Evolutionary conservation across 2,113 vertebrate genomes (phyloP).

Genomic region (Barnardius zonarius): DNA sequence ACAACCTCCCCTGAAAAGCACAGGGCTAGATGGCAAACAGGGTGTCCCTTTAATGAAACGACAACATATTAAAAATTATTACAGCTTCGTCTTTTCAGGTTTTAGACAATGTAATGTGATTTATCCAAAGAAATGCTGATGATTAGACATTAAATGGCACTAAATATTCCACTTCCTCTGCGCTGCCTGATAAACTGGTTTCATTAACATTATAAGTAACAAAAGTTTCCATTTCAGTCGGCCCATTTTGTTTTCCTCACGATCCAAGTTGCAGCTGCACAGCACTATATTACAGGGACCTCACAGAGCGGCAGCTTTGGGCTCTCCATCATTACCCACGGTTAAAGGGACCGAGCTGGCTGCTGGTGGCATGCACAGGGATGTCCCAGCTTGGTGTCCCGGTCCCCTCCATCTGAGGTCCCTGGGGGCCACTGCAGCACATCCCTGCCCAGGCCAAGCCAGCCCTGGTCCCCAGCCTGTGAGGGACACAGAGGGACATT

Average conservation of each 20-base stretch:
- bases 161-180: conserved; percentile 77
- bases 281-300: conserved; percentile 63
- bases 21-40: conserved; percentile 37
- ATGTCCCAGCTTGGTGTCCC: not conserved
- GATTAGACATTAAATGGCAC: conserved; percentile 77
- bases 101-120: conserved; percentile 77
- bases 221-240: conserved; percentile 77
- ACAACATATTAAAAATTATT: conserved; percentile 73
- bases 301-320: conserved; percentile 14
- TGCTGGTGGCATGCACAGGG: not conserved
- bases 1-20: not conserved
- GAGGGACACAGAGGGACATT: not conserved
- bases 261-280: conserved; percentile 73
- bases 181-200: conserved; percentile 76
- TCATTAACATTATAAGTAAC: conserved; percentile 79
- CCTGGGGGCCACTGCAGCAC: not conserved
- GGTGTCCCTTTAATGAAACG: conserved; percentile 71
- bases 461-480: fast-evolving
- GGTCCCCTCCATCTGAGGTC: not conserved
- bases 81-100: conserved; percentile 73
- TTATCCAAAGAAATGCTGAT: conserved; percentile 78
- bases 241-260: conserved; percentile 67
- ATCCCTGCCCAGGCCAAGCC: not conserved
- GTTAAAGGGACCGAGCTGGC: conserved; percentile 50
- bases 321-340: conserved; percentile 34